These are phyloP conservation scores for Sebastes itinus DNA, from an alignment of 2,797 vertebrate species.

Conservation along the genomic window DNA sequence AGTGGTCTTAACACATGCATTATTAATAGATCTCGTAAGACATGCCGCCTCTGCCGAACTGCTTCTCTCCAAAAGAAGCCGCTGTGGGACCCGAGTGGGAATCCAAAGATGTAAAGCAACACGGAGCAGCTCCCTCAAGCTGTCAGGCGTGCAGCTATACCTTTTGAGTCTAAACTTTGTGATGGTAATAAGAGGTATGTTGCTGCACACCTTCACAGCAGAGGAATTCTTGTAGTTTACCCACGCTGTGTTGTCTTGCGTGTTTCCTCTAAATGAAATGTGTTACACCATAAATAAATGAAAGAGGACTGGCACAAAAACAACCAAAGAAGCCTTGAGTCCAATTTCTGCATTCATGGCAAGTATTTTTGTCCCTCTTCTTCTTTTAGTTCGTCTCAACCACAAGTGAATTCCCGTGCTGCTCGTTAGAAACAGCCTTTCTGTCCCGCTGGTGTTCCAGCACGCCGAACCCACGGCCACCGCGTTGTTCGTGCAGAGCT, in stretches of 20 bases:
- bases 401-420: conserved; percentile 44
- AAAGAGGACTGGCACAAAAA: not conserved
- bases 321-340: not conserved
- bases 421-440: conserved; percentile 62
- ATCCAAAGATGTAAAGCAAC: conserved; percentile 49
- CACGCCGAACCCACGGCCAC: conserved; percentile 12
- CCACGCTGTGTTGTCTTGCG: not conserved
- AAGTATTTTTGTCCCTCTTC: not conserved
- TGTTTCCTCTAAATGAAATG: conserved; percentile 20
- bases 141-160: conserved; percentile 37
- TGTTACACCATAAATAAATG: not conserved
- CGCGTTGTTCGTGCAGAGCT: conserved; percentile 41
- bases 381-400: conserved; percentile 9
- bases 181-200: conserved; percentile 18
- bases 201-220: not conserved
- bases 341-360: not conserved
- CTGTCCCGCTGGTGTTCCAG: conserved; percentile 22
- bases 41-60: conserved; percentile 34
- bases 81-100: conserved; percentile 28
- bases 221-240: not conserved
- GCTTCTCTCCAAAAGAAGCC: conserved; percentile 37
- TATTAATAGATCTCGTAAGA: conserved; percentile 63
- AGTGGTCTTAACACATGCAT: conserved; percentile 49
- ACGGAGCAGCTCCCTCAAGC: conserved; percentile 35
- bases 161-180: conserved; percentile 37